phyloP scores from a whole-genome alignment of 2,888 invertebrate species.

The Clostera curtula region DNA sequence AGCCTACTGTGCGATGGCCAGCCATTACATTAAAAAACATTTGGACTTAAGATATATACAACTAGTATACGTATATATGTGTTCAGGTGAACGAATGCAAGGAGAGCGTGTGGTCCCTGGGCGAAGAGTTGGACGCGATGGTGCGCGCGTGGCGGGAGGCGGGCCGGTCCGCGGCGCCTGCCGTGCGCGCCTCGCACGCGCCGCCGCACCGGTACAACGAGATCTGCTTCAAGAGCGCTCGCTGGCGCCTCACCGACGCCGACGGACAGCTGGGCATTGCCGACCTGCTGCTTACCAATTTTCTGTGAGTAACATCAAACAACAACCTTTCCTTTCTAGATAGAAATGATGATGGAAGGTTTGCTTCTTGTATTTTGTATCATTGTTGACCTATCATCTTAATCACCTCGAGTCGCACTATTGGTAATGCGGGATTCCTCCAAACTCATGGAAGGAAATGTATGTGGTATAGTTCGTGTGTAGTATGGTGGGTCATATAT shows the following conservation, averaged over 20 bases:
- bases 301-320: constrained; percentile 82
- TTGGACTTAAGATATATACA: too few relatives aligned
- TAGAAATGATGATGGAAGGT: too few relatives aligned
- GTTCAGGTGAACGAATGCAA: constrained; percentile 93
- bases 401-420: too few relatives aligned
- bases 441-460: too few relatives aligned
- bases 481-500: too few relatives aligned
- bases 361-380: too few relatives aligned
- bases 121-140: constrained; percentile 97
- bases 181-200: constrained; percentile 78
- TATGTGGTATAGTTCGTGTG: too few relatives aligned
- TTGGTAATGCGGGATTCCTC: too few relatives aligned
- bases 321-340: neutral
- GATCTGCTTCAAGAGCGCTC: constrained; percentile 98
- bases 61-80: too few relatives aligned
- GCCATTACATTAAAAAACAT: too few relatives aligned
- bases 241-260: constrained; percentile 97
- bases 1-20: too few relatives aligned
- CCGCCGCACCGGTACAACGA: constrained; percentile 84
- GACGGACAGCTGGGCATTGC: constrained; percentile 99
- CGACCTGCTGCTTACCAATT: constrained; percentile 95
- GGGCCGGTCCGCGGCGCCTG: constrained; percentile 67
- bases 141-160: constrained; percentile 91
- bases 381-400: too few relatives aligned
- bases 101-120: constrained; percentile 88